Conservation (phyloP, 2,797 vertebrate genomes). For the Neomorphus geoffroyi region DNA sequence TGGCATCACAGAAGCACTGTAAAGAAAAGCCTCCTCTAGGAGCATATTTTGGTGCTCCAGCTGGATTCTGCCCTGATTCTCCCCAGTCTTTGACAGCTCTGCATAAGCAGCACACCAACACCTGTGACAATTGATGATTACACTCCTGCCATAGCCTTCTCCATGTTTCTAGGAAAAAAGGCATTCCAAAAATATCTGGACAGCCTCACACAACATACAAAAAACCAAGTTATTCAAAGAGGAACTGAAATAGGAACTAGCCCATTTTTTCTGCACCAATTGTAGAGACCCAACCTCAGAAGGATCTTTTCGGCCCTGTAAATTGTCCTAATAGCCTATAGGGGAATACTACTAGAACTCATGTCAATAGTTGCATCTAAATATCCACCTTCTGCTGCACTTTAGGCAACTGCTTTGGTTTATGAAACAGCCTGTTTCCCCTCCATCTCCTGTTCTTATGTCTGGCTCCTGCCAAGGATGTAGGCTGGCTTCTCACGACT, state of each 20-base stretch:
- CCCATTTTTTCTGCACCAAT: rapidly evolving
- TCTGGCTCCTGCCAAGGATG: not conserved
- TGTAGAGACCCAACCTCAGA: not conserved
- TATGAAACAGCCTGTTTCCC: not conserved
- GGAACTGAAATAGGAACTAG: not conserved
- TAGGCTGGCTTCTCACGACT: not conserved
- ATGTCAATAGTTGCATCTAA: not conserved
- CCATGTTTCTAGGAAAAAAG: not conserved
- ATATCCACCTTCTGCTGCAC: not conserved
- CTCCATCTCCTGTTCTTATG: not conserved
- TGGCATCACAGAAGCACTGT: not conserved
- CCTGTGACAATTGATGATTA: not conserved
- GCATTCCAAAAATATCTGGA: not conserved
- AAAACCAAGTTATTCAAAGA: not conserved
- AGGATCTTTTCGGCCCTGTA: not conserved
- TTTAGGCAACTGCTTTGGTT: not conserved
- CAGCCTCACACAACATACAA: not conserved
- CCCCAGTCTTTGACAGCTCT: not conserved
- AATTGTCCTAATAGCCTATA: not conserved
- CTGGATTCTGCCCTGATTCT: not conserved
- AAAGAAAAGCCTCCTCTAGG: not conserved
- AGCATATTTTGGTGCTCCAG: not conserved
- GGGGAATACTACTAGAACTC: not conserved
- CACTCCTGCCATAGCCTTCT: not conserved
- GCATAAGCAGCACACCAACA: not conserved